Evolutionary conservation across 2,888 invertebrate genomes (phyloP).

Genomic region (Heteromurus nitidus): DNA sequence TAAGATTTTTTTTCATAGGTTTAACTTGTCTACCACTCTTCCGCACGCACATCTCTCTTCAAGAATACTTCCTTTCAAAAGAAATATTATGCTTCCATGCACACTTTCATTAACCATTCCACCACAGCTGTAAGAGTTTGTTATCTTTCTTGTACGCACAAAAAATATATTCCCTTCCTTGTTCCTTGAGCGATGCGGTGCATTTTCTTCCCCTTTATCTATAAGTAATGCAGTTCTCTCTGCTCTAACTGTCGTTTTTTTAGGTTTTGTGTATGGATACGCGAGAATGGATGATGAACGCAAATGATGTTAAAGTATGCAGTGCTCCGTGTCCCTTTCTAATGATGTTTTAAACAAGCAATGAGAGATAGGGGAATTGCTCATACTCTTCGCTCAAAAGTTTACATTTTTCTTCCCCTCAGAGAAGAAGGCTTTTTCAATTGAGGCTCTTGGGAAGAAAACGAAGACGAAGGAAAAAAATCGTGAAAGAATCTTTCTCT

Average conservation of each 20-base stretch:
- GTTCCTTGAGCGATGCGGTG: neutral
- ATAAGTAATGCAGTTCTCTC: neutral
- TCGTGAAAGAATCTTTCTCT: no score
- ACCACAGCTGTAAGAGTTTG: conserved; percentile 1
- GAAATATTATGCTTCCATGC: no score
- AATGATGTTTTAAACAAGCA: conserved; percentile 42
- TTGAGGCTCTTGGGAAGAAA: neutral
- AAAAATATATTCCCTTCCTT: neutral
- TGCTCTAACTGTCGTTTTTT: conserved; percentile 1
- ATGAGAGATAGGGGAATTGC: neutral
- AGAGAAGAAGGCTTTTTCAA: neutral
- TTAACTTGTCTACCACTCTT: no score
- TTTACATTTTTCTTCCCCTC: neutral
- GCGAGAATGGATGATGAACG: conserved; percentile 23
- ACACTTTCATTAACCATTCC: conserved; percentile 7
- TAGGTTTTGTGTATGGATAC: no score
- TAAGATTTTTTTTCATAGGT: no score
- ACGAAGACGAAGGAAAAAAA: neutral
- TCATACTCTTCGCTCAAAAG: neutral
- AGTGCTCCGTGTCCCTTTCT: conserved; percentile 27
- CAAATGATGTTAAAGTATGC: conserved; percentile 47
- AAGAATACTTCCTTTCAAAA: conserved; percentile 1
- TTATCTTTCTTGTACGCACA: conserved; percentile 1
- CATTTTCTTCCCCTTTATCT: conserved; percentile 1
- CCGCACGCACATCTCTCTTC: neutral